Percentiles rank a stretch among this genome's conserved stretches.
Evolutionary conservation across 2,888 invertebrate genomes (phyloP).

Genomic region (Ctena decussata): DNA sequence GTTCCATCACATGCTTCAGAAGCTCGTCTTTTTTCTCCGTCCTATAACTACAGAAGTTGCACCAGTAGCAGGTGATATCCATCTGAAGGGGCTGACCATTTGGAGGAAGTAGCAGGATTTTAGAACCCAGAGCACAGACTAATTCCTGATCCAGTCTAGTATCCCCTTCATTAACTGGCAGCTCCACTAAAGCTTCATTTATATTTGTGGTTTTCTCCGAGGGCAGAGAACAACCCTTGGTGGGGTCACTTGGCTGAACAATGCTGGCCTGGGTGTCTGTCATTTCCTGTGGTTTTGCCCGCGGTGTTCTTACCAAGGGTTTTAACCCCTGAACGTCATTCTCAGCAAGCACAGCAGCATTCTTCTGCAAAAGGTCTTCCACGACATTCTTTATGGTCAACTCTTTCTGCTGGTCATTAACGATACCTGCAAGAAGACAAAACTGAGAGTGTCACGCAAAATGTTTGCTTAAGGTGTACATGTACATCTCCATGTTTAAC

Average conservation of each 20-base stretch:
- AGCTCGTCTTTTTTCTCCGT: constrained; percentile 71
- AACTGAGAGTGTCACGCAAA: too few species aligned
- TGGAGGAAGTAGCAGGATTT: constrained; percentile 65
- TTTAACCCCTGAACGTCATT: constrained; percentile 70
- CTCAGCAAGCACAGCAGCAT: constrained; percentile 71
- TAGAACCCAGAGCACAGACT: constrained; percentile 77
- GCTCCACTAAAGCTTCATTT: constrained; percentile 72
- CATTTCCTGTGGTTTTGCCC: constrained; percentile 13
- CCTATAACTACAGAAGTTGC: constrained; percentile 80
- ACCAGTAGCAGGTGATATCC: constrained; percentile 79
- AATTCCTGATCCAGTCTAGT: constrained; percentile 71
- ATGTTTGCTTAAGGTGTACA: too few species aligned
- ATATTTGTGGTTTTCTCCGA: constrained; percentile 67
- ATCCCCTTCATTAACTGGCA: constrained; percentile 62
- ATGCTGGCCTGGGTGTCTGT: constrained; percentile 36
- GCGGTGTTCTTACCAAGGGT: constrained; percentile 59
- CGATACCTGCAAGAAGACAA: not conserved
- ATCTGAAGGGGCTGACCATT: constrained; percentile 68
- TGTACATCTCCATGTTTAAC: too few species aligned
- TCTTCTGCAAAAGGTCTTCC: constrained; percentile 73
- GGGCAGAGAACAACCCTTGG: constrained; percentile 63
- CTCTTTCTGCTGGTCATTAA: constrained; percentile 22
- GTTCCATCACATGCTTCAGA: constrained; percentile 77
- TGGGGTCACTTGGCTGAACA: constrained; percentile 71
- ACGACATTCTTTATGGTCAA: constrained; percentile 67